phyloP scores from a whole-genome alignment of 2,888 invertebrate genomes.

The Altica lythri region DNA sequence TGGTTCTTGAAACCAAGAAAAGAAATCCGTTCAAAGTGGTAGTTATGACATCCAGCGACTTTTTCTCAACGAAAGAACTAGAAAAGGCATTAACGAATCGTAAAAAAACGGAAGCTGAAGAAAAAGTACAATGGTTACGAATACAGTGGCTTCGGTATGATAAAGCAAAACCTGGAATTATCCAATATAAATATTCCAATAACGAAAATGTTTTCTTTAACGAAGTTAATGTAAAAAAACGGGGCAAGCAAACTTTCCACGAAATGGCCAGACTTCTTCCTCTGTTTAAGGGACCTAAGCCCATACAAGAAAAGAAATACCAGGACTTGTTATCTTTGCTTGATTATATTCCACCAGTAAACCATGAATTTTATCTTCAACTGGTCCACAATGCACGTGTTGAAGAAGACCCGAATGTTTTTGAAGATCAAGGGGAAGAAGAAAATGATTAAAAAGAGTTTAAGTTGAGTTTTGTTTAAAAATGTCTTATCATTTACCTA shows the following conservation, averaged over 20 bases:
- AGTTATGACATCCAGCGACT: background rate
- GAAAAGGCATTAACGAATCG: background rate
- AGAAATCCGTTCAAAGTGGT: background rate
- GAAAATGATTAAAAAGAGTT: background rate
- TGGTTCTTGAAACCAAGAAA: background rate
- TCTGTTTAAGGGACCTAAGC: background rate
- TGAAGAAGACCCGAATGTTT: background rate
- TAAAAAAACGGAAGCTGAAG: background rate
- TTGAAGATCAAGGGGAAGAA: background rate
- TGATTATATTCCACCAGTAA: background rate
- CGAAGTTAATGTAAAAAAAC: background rate
- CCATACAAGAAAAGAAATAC: background rate
- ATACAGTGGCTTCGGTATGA: background rate
- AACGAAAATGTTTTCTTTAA: too few species aligned
- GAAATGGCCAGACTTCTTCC: background rate
- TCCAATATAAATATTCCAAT: too few species aligned
- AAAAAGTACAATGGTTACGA: background rate
- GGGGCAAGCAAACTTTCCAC: background rate
- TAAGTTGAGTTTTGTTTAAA: background rate
- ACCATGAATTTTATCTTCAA: constrained; percentile 1
- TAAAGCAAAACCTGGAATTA: background rate
- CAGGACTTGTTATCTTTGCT: background rate
- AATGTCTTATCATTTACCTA: too few species aligned
- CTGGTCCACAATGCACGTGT: background rate
- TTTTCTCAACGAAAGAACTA: background rate